Conservation (phyloP, 1,140 invertebrate species). For the Psilanteris sp. region DNA sequence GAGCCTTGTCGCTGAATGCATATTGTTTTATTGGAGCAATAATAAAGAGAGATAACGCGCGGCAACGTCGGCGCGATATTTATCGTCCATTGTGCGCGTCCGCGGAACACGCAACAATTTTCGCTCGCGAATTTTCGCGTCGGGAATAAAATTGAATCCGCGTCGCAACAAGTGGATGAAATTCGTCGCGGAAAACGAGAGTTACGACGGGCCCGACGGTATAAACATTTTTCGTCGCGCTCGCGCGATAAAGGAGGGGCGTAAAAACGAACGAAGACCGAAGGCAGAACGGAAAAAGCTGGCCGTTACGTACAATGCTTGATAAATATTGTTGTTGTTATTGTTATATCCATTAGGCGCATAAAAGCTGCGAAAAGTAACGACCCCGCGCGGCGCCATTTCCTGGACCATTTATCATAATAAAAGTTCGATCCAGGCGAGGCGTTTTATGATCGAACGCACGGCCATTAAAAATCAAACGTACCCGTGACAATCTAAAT, state of each 20-base stretch:
- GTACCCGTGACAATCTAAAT: constrained; percentile 54
- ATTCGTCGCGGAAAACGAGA: constrained; percentile 47
- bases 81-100: constrained; percentile 17
- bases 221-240: too few relatives aligned
- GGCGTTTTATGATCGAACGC: constrained; percentile 55
- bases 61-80: constrained; percentile 17
- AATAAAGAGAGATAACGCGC: constrained; percentile 19
- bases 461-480: constrained; percentile 53
- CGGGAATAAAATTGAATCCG: constrained; percentile 18
- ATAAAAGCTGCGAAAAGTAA: constrained; percentile 33
- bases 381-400: constrained; percentile 6
- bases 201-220: constrained; percentile 31
- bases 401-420: constrained; percentile 45
- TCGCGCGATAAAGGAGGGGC: too few relatives aligned
- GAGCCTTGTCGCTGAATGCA: constrained; percentile 10
- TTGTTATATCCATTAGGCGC: constrained; percentile 4
- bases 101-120: constrained; percentile 29
- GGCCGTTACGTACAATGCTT: too few relatives aligned
- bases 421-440: constrained; percentile 43
- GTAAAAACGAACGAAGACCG: too few relatives aligned
- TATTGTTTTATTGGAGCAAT: constrained; percentile 8
- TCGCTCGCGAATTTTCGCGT: constrained; percentile 12
- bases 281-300: too few relatives aligned
- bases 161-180: constrained; percentile 52
- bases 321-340: constrained; percentile 5